Conservation (phyloP, 2,888 invertebrate genomes). For the Diarsia mendica region DNA sequence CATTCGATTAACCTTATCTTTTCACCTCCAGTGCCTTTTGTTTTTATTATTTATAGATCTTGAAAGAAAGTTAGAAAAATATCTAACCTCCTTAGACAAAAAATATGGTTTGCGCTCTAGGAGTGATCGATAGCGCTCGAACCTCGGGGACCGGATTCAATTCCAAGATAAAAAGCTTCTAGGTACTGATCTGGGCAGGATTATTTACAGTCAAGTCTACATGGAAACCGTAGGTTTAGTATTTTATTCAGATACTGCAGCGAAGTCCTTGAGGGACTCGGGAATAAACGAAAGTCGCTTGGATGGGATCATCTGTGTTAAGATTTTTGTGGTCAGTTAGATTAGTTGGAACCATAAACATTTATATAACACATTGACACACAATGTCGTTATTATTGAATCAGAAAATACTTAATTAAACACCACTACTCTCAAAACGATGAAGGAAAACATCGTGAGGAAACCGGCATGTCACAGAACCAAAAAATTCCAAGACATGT, state of each 20-base stretch:
- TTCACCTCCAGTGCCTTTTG: neutral
- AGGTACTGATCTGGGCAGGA: conserved; percentile 23
- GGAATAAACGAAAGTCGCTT: neutral
- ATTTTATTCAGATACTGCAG: conserved; percentile 30
- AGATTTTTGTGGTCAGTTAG: neutral
- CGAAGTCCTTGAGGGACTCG: neutral
- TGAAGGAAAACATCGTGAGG: too few relatives aligned
- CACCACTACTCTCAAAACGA: too few relatives aligned
- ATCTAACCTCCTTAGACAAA: neutral
- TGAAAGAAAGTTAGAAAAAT: conserved; percentile 1
- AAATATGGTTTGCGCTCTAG: conserved; percentile 4
- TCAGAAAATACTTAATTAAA: too few relatives aligned
- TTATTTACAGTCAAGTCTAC: conserved; percentile 28
- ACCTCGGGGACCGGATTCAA: conserved; percentile 57
- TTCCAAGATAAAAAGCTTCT: conserved; percentile 43
- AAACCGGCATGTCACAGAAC: too few relatives aligned
- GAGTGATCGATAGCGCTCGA: conserved; percentile 45
- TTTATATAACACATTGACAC: neutral
- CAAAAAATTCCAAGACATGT: too few relatives aligned
- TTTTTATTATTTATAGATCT: neutral
- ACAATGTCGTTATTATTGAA: too few relatives aligned
- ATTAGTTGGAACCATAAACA: neutral
- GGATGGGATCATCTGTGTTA: too few relatives aligned
- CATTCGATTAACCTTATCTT: conserved; percentile 45
- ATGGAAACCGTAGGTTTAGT: neutral